phyloP scores from a whole-genome alignment of 2,888 invertebrate genomes.

The Epistrophe eligans region DNA sequence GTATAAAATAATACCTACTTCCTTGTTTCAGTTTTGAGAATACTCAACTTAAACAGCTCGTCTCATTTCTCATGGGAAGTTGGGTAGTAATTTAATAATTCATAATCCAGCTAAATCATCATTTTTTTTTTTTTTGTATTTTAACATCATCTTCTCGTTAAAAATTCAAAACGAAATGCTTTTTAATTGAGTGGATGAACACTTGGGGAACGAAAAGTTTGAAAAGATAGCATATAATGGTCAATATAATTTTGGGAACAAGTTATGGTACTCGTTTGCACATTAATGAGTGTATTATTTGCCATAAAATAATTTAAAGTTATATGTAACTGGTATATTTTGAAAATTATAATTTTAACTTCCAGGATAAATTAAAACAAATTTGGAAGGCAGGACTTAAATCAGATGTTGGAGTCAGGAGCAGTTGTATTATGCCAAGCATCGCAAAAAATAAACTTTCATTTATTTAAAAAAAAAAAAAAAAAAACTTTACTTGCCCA shows the following conservation, averaged over 20 bases:
- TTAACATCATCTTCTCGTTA: conserved; percentile 6
- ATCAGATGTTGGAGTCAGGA: background rate
- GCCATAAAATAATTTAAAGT: background rate
- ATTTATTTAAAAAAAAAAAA: no score
- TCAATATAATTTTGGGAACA: background rate
- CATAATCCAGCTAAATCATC: conserved; percentile 19
- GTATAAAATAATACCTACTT: background rate
- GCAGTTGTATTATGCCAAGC: no score
- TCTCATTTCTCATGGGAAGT: conserved; percentile 11
- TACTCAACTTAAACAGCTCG: conserved; percentile 2
- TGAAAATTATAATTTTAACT: background rate
- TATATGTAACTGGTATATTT: background rate
- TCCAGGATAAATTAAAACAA: background rate
- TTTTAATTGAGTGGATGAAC: conserved; percentile 35
- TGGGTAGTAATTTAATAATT: conserved; percentile 23
- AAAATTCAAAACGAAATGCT: conserved; percentile 28
- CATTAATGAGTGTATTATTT: conserved; percentile 3
- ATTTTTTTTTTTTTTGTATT: background rate
- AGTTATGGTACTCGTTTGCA: background rate
- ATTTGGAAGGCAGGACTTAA: background rate
- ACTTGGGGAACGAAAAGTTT: conserved; percentile 8
- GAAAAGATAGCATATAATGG: background rate
- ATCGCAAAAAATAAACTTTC: no score
- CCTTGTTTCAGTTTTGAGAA: conserved; percentile 16
- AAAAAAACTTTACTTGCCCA: no score